Evolutionary conservation across 23 tunicate genomes (phyloP).

Genomic region (Oikopleura vanhoeffeni): DNA sequence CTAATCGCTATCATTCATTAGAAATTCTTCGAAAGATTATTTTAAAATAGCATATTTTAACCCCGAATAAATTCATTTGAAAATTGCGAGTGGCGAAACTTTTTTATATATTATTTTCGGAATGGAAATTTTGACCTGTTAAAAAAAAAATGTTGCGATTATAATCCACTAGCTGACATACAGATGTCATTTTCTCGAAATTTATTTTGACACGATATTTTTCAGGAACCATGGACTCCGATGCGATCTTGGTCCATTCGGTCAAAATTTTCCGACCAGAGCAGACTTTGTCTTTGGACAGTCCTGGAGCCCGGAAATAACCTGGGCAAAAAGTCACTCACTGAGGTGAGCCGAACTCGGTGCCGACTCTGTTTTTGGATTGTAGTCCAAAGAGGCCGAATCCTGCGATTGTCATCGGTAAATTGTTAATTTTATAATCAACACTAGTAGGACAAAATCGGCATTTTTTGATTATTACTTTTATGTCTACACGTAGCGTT

Average conservation of each 20-base stretch:
- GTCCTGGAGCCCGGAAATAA: slow-evolving; percentile 91
- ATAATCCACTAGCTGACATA: too few species aligned
- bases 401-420: slow-evolving; percentile 43
- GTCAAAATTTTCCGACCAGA: slow-evolving; percentile 75
- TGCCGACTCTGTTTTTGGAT: slow-evolving; percentile 65
- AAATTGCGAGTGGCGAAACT: too few species aligned
- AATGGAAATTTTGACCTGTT: too few species aligned
- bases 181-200: too few species aligned
- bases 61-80: too few species aligned
- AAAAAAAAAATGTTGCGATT: too few species aligned
- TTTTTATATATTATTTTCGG: too few species aligned
- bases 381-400: slow-evolving; percentile 59
- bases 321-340: slow-evolving; percentile 99
- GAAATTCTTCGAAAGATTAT: too few species aligned
- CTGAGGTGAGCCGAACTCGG: slow-evolving; percentile 71
- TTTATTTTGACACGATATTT: too few species aligned
- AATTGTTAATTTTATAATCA: background rate
- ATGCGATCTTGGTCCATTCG: slow-evolving; percentile 72
- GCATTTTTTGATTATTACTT: background rate
- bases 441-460: background rate
- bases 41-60: too few species aligned
- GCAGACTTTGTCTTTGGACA: slow-evolving; percentile 80
- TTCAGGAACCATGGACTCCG: slow-evolving; percentile 95
- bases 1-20: too few species aligned
- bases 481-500: too few species aligned